Conservation (phyloP, 1,140 invertebrate species). For the Akabosia matsudoensis region DNA sequence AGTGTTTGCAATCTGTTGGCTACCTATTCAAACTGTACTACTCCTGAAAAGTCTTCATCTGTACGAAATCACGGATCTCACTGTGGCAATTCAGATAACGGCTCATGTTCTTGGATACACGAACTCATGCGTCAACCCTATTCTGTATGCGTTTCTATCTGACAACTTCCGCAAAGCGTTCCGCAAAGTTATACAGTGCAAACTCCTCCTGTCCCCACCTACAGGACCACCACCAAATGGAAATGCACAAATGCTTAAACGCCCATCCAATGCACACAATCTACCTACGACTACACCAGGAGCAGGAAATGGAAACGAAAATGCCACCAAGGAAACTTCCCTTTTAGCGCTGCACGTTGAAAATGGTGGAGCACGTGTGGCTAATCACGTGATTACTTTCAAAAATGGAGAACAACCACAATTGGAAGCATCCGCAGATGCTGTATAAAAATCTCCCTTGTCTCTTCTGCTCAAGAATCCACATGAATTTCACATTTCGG, state of each 20-base stretch:
- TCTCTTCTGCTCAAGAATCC: not conserved
- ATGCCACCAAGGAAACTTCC: constrained; percentile 37
- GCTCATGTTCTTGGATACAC: constrained; percentile 90
- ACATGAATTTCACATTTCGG: not conserved
- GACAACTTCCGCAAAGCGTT: constrained; percentile 84
- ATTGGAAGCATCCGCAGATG: not conserved
- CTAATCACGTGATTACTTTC: constrained; percentile 15
- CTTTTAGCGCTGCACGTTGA: constrained; percentile 38
- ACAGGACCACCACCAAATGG: constrained; percentile 20
- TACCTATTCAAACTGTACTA: constrained; percentile 84
- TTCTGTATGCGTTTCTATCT: constrained; percentile 88
- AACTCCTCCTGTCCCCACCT: constrained; percentile 26
- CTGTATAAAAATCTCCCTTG: not conserved
- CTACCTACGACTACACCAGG: not conserved
- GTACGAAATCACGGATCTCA: constrained; percentile 62
- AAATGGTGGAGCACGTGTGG: constrained; percentile 27
- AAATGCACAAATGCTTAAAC: not conserved
- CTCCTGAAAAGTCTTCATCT: constrained; percentile 70
- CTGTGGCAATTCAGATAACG: constrained; percentile 73
- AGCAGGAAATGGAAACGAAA: constrained; percentile 28
- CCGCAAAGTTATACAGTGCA: constrained; percentile 63
- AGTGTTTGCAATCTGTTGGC: constrained; percentile 93
- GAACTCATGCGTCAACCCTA: constrained; percentile 88
- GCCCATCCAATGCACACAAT: constrained; percentile 31
- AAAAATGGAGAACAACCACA: not conserved